Conservation (phyloP, 2,888 invertebrate species). For the Bellardia bayeri region DNA sequence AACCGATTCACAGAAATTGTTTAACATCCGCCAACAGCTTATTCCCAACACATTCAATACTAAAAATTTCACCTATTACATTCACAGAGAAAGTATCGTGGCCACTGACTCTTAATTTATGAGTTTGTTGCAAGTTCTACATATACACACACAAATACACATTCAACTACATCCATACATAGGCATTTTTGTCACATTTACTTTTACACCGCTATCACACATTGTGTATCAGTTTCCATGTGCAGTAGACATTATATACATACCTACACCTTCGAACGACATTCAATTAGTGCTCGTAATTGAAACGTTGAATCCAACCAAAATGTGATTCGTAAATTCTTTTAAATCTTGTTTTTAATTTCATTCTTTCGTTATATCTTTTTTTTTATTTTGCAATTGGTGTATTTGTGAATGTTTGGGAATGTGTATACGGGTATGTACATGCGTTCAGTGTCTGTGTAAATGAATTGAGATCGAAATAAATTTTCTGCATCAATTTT, state of each 20-base stretch:
- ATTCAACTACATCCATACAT: constrained; percentile 4
- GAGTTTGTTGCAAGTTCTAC: constrained; percentile 51
- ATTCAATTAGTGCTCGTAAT: constrained; percentile 69
- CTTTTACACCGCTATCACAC: constrained; percentile 64
- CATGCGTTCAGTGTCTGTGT: constrained; percentile 56
- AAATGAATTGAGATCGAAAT: constrained; percentile 70
- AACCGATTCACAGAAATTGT: background rate
- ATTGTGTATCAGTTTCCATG: constrained; percentile 58
- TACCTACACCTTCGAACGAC: constrained; percentile 62
- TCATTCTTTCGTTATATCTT: constrained; percentile 24
- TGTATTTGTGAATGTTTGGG: background rate
- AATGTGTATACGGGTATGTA: background rate
- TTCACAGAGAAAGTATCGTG: constrained; percentile 34
- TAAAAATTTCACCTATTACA: constrained; percentile 42
- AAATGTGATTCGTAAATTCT: constrained; percentile 74
- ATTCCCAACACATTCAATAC: background rate
- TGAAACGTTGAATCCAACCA: constrained; percentile 67
- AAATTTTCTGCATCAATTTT: constrained; percentile 64
- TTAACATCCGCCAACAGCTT: constrained; percentile 4
- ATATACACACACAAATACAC: constrained; percentile 13
- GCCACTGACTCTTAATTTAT: constrained; percentile 64
- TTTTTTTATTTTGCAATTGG: background rate
- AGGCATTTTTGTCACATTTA: constrained; percentile 31
- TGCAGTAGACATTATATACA: constrained; percentile 51
- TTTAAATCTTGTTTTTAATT: constrained; percentile 68